Evolutionary conservation across 64 coral and sea anemone genomes (phyloP).

Genomic region (Catalaphyllia jardinei): DNA sequence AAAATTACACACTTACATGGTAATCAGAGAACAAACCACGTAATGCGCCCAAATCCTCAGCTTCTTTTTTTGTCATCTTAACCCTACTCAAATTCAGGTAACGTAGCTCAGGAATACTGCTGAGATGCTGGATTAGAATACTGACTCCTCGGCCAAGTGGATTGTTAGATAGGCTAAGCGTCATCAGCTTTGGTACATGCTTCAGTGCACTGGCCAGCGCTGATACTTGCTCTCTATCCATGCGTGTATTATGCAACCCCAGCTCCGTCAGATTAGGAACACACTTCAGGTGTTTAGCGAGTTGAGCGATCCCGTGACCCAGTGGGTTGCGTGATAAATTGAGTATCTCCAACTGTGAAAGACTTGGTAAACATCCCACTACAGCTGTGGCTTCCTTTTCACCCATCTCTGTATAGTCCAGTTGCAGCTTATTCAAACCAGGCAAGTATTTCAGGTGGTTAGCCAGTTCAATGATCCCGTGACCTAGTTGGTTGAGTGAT

Average conservation of each 20-base stretch:
- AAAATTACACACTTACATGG: not conserved
- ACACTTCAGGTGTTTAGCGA: not conserved
- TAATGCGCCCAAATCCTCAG: not conserved
- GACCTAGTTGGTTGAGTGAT: not conserved
- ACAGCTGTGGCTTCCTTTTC: not conserved
- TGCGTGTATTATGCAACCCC: too few species aligned
- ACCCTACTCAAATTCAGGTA: not conserved
- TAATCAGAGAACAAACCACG: not conserved
- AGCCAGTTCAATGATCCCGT: not conserved
- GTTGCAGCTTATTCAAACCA: too few species aligned
- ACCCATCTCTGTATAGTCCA: not conserved
- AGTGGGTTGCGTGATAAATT: not conserved
- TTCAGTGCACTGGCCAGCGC: not conserved
- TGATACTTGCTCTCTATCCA: not conserved
- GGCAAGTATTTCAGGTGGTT: not conserved
- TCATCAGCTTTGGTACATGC: not conserved
- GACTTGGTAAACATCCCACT: not conserved
- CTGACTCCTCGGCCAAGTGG: not conserved
- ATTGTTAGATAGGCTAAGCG: not conserved
- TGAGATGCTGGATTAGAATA: not conserved
- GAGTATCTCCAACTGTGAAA: not conserved
- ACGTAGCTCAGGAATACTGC: not conserved
- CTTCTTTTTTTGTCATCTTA: slow-evolving; percentile 4
- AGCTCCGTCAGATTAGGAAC: too few species aligned
- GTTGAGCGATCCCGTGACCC: not conserved